Evolutionary conservation across 2,797 vertebrate genomes (phyloP).

Genomic region (Myiotriccus ornatus): DNA sequence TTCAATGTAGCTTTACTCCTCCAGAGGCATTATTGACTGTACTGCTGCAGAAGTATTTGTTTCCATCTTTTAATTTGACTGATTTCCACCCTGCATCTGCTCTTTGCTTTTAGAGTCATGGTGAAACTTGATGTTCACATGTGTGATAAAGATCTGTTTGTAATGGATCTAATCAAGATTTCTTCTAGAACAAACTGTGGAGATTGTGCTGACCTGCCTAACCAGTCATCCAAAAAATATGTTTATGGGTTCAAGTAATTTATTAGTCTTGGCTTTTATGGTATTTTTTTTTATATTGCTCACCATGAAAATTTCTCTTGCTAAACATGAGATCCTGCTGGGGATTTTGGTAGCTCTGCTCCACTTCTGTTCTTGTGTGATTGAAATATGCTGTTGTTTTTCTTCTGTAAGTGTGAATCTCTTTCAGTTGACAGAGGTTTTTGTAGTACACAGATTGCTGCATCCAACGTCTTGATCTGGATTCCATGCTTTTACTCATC

Average conservation of each 20-base stretch:
- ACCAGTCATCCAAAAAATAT: slow-evolving; percentile 35
- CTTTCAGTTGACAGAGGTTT: neutral
- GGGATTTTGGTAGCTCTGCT: slow-evolving; percentile 28
- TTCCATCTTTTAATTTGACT: slow-evolving; percentile 60
- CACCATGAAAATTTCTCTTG: neutral
- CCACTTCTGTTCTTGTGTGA: neutral
- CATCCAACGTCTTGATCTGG: neutral
- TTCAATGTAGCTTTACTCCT: neutral
- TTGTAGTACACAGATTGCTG: neutral
- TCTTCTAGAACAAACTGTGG: slow-evolving; percentile 47
- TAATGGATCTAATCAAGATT: neutral
- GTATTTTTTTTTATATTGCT: slow-evolving; percentile 24
- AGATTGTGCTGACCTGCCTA: slow-evolving; percentile 1
- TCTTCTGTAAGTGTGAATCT: neutral
- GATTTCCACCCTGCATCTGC: slow-evolving; percentile 37
- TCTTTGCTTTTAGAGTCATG: neutral
- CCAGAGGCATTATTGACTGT: neutral
- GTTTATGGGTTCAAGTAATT: slow-evolving; percentile 26
- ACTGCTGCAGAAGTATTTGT: neutral
- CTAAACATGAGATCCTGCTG: slow-evolving; percentile 28
- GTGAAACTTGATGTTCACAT: slow-evolving; percentile 23
- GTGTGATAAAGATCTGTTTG: slow-evolving; percentile 52
- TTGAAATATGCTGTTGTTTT: neutral
- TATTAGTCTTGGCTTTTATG: slow-evolving; percentile 52
- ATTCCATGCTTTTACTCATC: neutral